These are phyloP conservation scores for Mythimna pallens DNA, from an alignment of 2,888 invertebrate genomes.

Conservation along the genomic window DNA sequence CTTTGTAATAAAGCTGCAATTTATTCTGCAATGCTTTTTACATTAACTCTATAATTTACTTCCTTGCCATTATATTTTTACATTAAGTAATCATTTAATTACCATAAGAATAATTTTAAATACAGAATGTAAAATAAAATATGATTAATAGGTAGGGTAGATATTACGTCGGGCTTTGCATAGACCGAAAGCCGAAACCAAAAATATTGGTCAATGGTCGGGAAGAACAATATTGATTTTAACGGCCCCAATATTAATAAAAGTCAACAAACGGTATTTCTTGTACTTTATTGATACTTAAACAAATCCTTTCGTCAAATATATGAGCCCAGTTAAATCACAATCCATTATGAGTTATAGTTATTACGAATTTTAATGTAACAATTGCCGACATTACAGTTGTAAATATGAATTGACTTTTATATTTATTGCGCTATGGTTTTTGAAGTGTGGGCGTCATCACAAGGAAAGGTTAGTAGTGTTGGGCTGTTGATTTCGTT, in stretches of 20 bases:
- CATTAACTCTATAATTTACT: not conserved
- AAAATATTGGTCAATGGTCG: too few species aligned
- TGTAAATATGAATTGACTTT: conserved; percentile 55
- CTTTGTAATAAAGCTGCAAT: conserved; percentile 18
- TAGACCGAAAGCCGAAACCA: too few species aligned
- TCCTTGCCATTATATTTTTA: not conserved
- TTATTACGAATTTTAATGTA: conserved; percentile 35
- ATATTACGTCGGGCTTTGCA: not conserved
- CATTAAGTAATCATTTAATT: conserved; percentile 1
- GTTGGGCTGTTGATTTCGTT: conserved; percentile 23
- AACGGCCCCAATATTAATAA: too few species aligned
- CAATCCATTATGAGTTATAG: conserved; percentile 34
- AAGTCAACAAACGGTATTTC: conserved; percentile 25
- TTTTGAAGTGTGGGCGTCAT: conserved; percentile 31
- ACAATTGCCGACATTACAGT: conserved; percentile 33
- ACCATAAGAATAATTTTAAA: not conserved
- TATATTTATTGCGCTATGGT: conserved; percentile 36
- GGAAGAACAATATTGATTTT: too few species aligned
- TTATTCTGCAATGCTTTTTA: conserved; percentile 14
- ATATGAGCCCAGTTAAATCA: conserved; percentile 24
- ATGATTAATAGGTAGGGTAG: not conserved
- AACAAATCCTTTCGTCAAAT: conserved; percentile 35
- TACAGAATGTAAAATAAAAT: not conserved
- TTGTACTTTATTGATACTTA: conserved; percentile 34
- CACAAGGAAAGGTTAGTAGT: conserved; percentile 27